Evolutionary conservation across 2,888 invertebrate species (phyloP), one percentile per base, ranked within the genome.

Genomic region (Aleiodes leptofemur): DNA sequence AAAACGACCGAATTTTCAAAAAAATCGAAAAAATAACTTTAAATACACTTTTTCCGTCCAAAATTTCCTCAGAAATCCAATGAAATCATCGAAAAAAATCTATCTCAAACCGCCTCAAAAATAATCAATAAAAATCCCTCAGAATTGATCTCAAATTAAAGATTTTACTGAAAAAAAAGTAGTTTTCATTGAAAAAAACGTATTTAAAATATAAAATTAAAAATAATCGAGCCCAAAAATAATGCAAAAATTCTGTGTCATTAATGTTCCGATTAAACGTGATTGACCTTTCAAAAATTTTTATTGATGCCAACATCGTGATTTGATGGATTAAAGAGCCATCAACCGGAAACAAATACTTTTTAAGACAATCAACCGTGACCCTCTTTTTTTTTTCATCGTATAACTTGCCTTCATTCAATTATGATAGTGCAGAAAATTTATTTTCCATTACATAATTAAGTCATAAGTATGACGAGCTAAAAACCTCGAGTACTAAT

Each of bases 291-390:
- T 48, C 53, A 14, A 29, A 14, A 29, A 31, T 51, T 68, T 11
- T 23, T 23, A 50, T 59, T 71, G 48, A 57, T 75, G 75, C 71
- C 75, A 75, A 56, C 29, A 75, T 29, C 71, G 75, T 75, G 75
- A 75, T 43, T 50, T 50, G 75, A 53, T 34, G 14, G 34, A 56
- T 66, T 75, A 50, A 75, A 75, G 34, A 71, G 66, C 48, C 34
- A 34, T 6, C 43, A 57, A 57, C 75, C 56, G 71, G 75, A 75
- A 75, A 72, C 66, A 64, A 64, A 71, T 71, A 23, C 43, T 9
- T 48, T 48, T 64, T 64, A 48, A 11, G 8, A 64, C 64, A 64
- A 14, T 64, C 64, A 64, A 64, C 64, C 64, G 64, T 64, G 64
- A 64, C 64, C 64, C 64, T 64, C 34, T 23, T 64, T 23, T 23